Percentiles rank a stretch among this genome's conserved stretches.
Conservation (phyloP, 2,113 vertebrate species). For the Xerus inauris region DNA sequence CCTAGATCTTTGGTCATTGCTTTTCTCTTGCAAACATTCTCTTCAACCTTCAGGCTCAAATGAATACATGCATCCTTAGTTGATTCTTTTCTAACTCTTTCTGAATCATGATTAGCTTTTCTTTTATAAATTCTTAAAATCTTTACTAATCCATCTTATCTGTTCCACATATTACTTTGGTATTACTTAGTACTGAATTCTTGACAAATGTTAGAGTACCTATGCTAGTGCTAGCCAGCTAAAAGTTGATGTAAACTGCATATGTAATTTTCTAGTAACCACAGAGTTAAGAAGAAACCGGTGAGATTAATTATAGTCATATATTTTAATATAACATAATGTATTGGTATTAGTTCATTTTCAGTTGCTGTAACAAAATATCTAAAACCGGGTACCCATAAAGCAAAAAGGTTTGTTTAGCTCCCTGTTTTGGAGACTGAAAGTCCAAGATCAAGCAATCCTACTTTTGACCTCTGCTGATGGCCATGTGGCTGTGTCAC, state of each 20-base stretch:
- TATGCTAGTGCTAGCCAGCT: neutral
- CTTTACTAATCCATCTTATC: neutral
- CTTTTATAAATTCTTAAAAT: slow-evolving; percentile 26
- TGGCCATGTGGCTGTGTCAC: neutral
- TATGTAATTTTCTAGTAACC: neutral
- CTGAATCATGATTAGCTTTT: neutral
- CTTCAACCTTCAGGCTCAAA: neutral
- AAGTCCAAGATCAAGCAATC: neutral
- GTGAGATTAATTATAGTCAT: neutral
- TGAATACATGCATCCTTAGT: neutral
- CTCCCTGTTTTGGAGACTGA: neutral
- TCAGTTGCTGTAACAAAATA: neutral
- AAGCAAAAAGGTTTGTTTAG: neutral
- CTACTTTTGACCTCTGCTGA: neutral
- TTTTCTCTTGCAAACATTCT: neutral
- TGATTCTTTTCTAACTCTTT: neutral
- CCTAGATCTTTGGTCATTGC: neutral
- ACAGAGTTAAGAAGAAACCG: neutral
- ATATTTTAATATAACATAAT: slow-evolving; percentile 7
- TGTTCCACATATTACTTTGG: neutral
- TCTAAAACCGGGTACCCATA: neutral
- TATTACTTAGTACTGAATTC: neutral
- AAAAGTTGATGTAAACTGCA: neutral
- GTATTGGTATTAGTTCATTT: neutral
- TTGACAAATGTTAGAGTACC: neutral